phyloP scores from a whole-genome alignment of 1,140 invertebrate species.

The Drosophila biarmipes region DNA sequence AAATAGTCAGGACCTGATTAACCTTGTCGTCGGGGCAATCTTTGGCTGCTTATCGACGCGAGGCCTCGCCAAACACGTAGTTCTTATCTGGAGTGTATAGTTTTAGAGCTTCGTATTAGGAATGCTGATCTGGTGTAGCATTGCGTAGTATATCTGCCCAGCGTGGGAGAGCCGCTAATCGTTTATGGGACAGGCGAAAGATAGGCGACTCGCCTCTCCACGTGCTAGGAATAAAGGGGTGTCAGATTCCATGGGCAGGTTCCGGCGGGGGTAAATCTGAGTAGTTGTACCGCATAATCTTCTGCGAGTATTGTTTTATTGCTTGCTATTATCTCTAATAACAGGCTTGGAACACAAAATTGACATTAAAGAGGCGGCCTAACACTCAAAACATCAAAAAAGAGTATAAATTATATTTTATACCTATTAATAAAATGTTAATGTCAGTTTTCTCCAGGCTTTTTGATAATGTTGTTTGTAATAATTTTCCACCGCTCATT shows the following conservation, averaged over 20 bases:
- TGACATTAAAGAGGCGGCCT: background rate
- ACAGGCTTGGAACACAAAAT: background rate
- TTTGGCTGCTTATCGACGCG: slow-evolving; percentile 37
- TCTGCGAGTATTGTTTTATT: background rate
- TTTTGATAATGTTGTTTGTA: background rate
- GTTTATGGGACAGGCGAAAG: slow-evolving; percentile 25
- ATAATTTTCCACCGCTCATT: background rate
- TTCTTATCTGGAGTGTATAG: slow-evolving; percentile 41
- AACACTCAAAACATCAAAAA: no score
- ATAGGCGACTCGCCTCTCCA: slow-evolving; percentile 30
- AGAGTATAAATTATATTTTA: no score
- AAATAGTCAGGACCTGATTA: slow-evolving; percentile 2
- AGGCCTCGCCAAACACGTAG: slow-evolving; percentile 34
- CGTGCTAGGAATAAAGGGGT: slow-evolving; percentile 31
- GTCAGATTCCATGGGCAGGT: slow-evolving; percentile 13
- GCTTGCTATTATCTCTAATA: background rate
- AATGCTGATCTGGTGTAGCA: slow-evolving; percentile 34
- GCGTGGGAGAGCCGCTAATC: slow-evolving; percentile 31
- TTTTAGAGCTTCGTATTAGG: slow-evolving; percentile 6
- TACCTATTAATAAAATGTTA: no score
- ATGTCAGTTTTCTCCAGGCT: background rate
- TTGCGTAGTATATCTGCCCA: background rate
- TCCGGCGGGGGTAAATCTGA: background rate
- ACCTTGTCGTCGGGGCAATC: slow-evolving; percentile 24
- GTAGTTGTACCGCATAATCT: slow-evolving; percentile 11